These are phyloP conservation scores for Penaeus monodon DNA, from an alignment of 2,888 invertebrate genomes.

Conservation along the genomic window DNA sequence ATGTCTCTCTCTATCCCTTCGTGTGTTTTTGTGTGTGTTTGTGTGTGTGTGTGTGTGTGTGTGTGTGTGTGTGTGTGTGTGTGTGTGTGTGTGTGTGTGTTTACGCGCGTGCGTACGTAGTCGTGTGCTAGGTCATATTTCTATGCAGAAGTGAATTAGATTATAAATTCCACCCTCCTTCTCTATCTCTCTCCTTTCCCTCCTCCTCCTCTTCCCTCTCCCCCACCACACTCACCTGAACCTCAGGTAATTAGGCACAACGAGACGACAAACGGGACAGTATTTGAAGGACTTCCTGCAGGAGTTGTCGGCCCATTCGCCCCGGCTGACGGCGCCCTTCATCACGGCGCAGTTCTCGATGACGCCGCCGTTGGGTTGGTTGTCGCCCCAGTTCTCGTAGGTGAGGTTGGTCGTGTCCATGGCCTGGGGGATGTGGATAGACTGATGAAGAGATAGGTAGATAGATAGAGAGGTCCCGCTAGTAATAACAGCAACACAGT, in stretches of 20 bases:
- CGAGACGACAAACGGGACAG: constrained; percentile 28
- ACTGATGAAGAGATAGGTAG: background rate
- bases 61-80: background rate
- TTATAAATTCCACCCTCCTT: too few species aligned
- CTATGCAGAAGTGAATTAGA: too few species aligned
- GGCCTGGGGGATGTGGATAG: background rate
- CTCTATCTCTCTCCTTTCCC: background rate
- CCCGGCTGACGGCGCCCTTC: background rate
- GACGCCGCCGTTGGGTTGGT: background rate
- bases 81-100: constrained; percentile 9
- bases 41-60: background rate
- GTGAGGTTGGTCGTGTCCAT: background rate
- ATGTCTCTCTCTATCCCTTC: background rate
- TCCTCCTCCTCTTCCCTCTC: too few species aligned
- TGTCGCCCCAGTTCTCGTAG: background rate
- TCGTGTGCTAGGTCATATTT: too few species aligned
- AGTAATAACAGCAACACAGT: background rate
- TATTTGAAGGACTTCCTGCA: constrained; percentile 37
- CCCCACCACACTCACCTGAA: background rate
- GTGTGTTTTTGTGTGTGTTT: background rate
- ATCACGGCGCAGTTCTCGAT: background rate
- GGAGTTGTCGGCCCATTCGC: constrained; percentile 18
- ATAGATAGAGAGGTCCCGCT: background rate
- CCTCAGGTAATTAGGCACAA: constrained; percentile 5
- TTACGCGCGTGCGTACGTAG: background rate